phyloP scores from a whole-genome alignment of 2,797 vertebrate species.

The Ispidina picta region DNA sequence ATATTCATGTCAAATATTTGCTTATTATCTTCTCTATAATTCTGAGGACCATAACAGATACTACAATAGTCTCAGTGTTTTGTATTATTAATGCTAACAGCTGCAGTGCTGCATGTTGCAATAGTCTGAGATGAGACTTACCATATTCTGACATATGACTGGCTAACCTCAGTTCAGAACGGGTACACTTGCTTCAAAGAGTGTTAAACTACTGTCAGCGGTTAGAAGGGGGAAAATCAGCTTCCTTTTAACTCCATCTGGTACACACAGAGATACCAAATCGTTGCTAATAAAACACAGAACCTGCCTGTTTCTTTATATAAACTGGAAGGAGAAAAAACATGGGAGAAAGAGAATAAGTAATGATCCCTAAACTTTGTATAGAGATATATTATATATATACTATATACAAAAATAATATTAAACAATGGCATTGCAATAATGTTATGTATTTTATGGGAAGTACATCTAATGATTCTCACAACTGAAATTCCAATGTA shows the following conservation, averaged over 20 bases:
- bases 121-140: slow-evolving; percentile 5
- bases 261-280: neutral
- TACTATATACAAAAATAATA: neutral
- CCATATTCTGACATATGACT: slow-evolving; percentile 21
- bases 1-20: slow-evolving; percentile 38
- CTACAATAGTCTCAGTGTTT: neutral
- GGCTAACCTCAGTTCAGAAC: slow-evolving; percentile 7
- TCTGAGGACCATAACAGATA: slow-evolving; percentile 15
- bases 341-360: neutral
- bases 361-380: too few relatives aligned
- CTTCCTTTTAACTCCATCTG: slow-evolving; percentile 18
- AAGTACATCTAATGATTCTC: neutral
- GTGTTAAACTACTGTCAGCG: neutral
- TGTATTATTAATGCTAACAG: slow-evolving; percentile 60
- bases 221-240: neutral
- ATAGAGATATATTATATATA: too few relatives aligned
- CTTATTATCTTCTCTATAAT: slow-evolving; percentile 18
- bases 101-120: slow-evolving; percentile 13
- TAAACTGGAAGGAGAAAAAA: neutral
- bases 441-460: neutral
- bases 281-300: neutral
- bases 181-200: neutral
- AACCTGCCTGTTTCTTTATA: neutral
- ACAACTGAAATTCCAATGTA: neutral
- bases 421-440: neutral